These are phyloP conservation scores for Pachliopta kotzebuea DNA, from an alignment of 2,888 invertebrate species.

Conservation along the genomic window DNA sequence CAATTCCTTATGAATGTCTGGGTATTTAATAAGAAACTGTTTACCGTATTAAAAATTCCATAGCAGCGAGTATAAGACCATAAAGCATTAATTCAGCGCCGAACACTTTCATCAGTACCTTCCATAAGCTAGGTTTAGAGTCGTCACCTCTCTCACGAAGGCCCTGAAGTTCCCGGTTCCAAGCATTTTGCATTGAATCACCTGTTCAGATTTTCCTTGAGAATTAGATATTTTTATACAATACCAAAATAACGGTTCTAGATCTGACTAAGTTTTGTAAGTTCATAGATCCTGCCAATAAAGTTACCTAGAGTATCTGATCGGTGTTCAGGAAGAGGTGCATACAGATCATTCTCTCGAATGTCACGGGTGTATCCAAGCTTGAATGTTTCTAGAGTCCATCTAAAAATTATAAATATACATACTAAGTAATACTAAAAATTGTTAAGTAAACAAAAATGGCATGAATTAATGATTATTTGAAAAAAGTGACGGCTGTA, in stretches of 20 bases:
- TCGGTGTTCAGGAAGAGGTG: constrained; percentile 84
- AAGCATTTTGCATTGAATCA: constrained; percentile 81
- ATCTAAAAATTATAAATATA: constrained; percentile 65
- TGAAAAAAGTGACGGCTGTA: no score
- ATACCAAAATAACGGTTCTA: no score
- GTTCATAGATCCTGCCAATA: background rate
- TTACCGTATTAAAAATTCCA: constrained; percentile 83
- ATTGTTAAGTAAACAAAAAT: no score
- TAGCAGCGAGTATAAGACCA: constrained; percentile 81
- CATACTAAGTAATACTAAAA: background rate
- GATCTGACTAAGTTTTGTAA: background rate
- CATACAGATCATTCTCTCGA: constrained; percentile 83
- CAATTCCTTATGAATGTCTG: background rate
- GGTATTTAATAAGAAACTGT: background rate
- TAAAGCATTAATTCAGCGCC: constrained; percentile 81
- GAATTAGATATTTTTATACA: background rate
- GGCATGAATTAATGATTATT: no score
- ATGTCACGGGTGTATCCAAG: constrained; percentile 84
- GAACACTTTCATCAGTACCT: constrained; percentile 81
- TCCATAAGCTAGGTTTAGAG: constrained; percentile 81
- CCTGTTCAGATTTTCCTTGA: constrained; percentile 57
- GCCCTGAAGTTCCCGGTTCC: constrained; percentile 80
- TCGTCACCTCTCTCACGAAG: constrained; percentile 37
- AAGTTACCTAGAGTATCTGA: constrained; percentile 74
- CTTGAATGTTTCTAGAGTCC: constrained; percentile 85